phyloP scores from a whole-genome alignment of 1,140 invertebrate genomes.

The Caenorhabditis tropicalis region DNA sequence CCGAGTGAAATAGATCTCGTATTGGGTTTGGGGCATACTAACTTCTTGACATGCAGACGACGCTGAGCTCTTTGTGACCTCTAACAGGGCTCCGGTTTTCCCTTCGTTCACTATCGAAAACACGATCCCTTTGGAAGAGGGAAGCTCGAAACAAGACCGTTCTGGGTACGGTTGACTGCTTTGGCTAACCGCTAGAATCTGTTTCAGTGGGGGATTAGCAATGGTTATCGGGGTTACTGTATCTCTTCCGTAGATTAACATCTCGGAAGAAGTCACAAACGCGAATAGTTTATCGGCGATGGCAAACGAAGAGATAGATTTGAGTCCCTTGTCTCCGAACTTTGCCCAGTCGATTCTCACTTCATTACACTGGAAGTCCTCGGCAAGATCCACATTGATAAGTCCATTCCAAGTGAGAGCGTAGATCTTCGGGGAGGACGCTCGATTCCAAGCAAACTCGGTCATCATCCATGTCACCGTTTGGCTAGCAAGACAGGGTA shows the following conservation, averaged over 20 bases:
- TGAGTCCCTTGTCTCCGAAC: slow-evolving; percentile 69
- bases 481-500: slow-evolving; percentile 65
- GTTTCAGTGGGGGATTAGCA: slow-evolving; percentile 66
- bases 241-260: slow-evolving; percentile 64
- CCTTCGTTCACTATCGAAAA: slow-evolving; percentile 70
- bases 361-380: slow-evolving; percentile 64
- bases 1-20: slow-evolving; percentile 65
- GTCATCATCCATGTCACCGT: slow-evolving; percentile 70
- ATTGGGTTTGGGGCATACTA: slow-evolving; percentile 71
- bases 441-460: slow-evolving; percentile 69
- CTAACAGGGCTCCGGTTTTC: slow-evolving; percentile 60
- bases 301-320: slow-evolving; percentile 66
- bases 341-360: slow-evolving; percentile 67
- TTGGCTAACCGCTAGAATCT: slow-evolving; percentile 68
- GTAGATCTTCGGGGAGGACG: slow-evolving; percentile 67
- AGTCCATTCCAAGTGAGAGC: slow-evolving; percentile 71
- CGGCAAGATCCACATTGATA: slow-evolving; percentile 61
- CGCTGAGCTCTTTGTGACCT: slow-evolving; percentile 51
- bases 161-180: slow-evolving; percentile 64
- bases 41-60: slow-evolving; percentile 59
- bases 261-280: slow-evolving; percentile 67
- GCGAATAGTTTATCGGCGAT: slow-evolving; percentile 72
- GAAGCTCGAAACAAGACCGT: slow-evolving; percentile 65
- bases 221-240: slow-evolving; percentile 63
- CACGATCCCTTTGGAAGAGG: slow-evolving; percentile 61